Evolutionary conservation across 2,113 vertebrate species (phyloP), one percentile per base, ranked within the genome.

Genomic region (Orientallactaga bullata): DNA sequence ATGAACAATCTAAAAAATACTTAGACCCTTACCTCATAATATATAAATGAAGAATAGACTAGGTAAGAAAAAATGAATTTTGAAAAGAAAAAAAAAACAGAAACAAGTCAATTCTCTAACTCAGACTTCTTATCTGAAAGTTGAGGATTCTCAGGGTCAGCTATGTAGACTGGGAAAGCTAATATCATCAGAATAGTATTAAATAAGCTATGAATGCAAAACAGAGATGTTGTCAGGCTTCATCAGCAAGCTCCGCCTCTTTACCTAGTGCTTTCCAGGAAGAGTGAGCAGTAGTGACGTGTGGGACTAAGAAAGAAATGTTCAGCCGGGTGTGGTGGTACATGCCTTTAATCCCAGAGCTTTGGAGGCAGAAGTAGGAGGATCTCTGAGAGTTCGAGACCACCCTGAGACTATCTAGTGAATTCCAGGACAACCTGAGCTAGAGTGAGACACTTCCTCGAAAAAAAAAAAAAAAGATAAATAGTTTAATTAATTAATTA

Each of bases 81-180:
- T 71, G n/a, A 39, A 12, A 88, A 61, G 73, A 9, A 35, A 24
- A 89, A 63, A 74, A 5, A 4, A 30, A 39, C 7, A 6, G n/a
- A 82, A 90, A 66, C 24, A 55, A 7, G 66, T 79, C 17, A 65
- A 17, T 84, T 89, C 58, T 87, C 39, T 42, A 60, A 51, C 15
- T 93, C 28, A 74, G 17, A 55, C 20, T 72, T 93, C 42, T 93
- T 65, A 51, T 82, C 42, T 95, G 58, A 84, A 72, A 90, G 91
- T 32, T n/a, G 73, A 32, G 30, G 12, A 69, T 26, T 85, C n/a
- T 74, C n/a, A 32, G n/a, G 55, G 30, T 24, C 90, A 72, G 17
- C 24, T 83, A 68, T 72, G 74, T 68, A 68, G 7, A 76, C 72
- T 77, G 12, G 8, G 30, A 85, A 71, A 65, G 11, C 35, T 78